Evolutionary conservation across 92 coral and sea anemone species (phyloP).

Genomic region (Muricea muricata): DNA sequence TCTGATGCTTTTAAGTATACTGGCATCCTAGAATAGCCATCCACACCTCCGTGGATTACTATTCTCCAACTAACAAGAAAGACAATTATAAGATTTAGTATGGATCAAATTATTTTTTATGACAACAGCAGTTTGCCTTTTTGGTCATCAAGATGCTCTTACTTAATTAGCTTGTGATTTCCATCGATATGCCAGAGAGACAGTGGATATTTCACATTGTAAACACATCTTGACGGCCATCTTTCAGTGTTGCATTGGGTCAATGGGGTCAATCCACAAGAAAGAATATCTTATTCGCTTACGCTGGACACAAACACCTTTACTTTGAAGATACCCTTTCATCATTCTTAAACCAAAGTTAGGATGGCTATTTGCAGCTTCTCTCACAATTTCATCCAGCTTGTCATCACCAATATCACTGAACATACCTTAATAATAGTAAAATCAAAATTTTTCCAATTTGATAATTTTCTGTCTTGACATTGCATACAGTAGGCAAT

Average conservation of each 20-base stretch:
- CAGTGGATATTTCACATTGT: conserved; percentile 61
- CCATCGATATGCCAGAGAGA: conserved; percentile 71
- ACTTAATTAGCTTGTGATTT: conserved; percentile 36
- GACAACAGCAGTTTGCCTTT: neutral
- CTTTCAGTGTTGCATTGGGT: conserved; percentile 53
- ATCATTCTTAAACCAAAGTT: conserved; percentile 60
- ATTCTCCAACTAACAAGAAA: conserved; percentile 44
- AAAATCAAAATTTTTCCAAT: neutral
- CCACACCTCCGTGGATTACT: conserved; percentile 59
- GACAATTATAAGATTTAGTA: neutral
- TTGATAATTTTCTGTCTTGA: neutral
- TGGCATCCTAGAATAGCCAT: conserved; percentile 62
- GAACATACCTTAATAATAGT: conserved; percentile 44
- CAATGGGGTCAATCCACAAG: conserved; percentile 64
- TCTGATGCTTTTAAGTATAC: conserved; percentile 53
- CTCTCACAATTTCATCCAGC: conserved; percentile 58
- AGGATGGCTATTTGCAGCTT: conserved; percentile 59
- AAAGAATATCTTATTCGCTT: conserved; percentile 63
- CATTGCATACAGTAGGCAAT: no score
- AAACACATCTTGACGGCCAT: conserved; percentile 51
- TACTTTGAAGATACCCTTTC: conserved; percentile 56
- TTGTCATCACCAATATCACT: conserved; percentile 61
- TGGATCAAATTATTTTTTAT: neutral
- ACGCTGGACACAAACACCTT: conserved; percentile 61
- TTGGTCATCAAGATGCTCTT: neutral